Evolutionary conservation across 2,797 vertebrate genomes (phyloP).

Genomic region (Hyperoplus immaculatus): DNA sequence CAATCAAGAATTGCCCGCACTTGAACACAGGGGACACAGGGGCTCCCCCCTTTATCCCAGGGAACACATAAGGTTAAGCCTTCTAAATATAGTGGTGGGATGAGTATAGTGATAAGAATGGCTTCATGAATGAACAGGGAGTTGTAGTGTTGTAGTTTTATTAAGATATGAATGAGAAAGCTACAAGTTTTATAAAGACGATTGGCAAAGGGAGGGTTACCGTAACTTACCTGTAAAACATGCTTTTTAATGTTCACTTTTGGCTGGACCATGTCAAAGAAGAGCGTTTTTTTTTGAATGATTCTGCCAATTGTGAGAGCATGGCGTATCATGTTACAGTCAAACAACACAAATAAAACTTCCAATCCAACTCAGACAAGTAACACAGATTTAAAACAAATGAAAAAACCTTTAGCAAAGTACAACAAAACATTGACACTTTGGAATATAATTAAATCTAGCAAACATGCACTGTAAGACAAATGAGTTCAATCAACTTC

Average conservation of each 20-base stretch:
- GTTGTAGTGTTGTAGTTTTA: conserved; percentile 1
- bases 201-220: background rate
- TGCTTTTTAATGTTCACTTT: background rate
- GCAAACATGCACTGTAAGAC: background rate
- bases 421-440: background rate
- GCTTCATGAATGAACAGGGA: background rate
- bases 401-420: background rate
- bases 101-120: background rate
- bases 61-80: conserved; percentile 12
- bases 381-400: too few relatives aligned
- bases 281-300: background rate
- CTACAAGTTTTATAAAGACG: background rate
- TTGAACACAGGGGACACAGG: conserved; percentile 1
- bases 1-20: conserved; percentile 57
- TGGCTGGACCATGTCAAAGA: background rate
- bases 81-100: background rate
- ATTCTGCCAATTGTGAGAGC: background rate
- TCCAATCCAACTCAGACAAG: background rate
- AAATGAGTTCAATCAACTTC: background rate
- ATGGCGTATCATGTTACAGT: background rate
- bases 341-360: background rate
- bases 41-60: background rate
- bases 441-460: background rate
- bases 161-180: background rate
- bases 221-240: background rate